phyloP scores from a whole-genome alignment of 2,888 invertebrate genomes.

The Cheilosia impressa region DNA sequence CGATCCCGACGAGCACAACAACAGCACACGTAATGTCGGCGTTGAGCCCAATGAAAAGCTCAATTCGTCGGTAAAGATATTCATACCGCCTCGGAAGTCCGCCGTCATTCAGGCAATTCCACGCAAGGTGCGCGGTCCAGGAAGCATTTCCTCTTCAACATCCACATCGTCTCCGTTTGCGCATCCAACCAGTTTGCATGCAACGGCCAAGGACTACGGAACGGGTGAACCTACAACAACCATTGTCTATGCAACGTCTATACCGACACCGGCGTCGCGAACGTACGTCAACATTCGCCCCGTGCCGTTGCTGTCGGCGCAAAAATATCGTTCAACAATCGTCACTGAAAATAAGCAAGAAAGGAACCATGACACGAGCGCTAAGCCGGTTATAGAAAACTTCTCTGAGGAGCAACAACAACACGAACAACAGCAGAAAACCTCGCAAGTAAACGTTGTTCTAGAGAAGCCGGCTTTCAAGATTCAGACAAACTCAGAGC shows the following conservation, averaged over 20 bases:
- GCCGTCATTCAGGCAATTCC: slow-evolving; percentile 59
- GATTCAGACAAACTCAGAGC: slow-evolving; percentile 19
- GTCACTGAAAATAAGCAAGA: slow-evolving; percentile 27
- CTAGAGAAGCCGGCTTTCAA: slow-evolving; percentile 33
- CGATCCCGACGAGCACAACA: slow-evolving; percentile 21
- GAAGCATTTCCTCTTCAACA: slow-evolving; percentile 19
- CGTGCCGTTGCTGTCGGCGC: slow-evolving; percentile 65
- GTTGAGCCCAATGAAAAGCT: slow-evolving; percentile 1
- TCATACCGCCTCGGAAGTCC: slow-evolving; percentile 39
- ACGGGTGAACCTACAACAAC: slow-evolving; percentile 77
- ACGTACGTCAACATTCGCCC: slow-evolving; percentile 76
- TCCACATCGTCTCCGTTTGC: slow-evolving; percentile 8
- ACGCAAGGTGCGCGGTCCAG: slow-evolving; percentile 48
- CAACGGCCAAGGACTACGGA: slow-evolving; percentile 34
- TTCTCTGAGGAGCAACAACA: slow-evolving; percentile 23
- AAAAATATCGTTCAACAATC: slow-evolving; percentile 52
- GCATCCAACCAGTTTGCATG: slow-evolving; percentile 21
- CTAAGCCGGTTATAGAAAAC: slow-evolving; percentile 85
- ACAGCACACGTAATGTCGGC: background rate
- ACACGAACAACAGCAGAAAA: slow-evolving; percentile 22
- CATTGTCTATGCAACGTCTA: slow-evolving; percentile 78
- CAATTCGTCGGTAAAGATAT: slow-evolving; percentile 23
- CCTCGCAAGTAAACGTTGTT: slow-evolving; percentile 9
- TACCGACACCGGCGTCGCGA: slow-evolving; percentile 71
- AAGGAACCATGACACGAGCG: slow-evolving; percentile 5